phyloP scores from a whole-genome alignment of 2,888 invertebrate species.

The Aethes cnicana region DNA sequence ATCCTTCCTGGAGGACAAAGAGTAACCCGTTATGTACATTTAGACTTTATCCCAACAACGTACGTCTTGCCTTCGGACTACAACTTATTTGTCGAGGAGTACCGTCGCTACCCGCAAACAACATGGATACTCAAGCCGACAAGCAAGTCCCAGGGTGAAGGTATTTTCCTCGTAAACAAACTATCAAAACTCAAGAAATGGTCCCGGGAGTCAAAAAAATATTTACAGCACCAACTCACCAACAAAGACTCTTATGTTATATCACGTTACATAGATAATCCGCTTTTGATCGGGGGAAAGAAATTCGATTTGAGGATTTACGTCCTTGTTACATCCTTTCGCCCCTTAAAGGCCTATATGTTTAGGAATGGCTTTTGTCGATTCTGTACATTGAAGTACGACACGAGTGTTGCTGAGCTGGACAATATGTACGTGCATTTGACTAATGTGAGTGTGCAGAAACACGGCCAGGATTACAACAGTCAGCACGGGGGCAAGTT shows the following conservation, averaged over 20 bases:
- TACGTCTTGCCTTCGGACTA: slow-evolving; percentile 95
- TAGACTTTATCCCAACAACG: slow-evolving; percentile 94
- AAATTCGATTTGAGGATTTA: slow-evolving; percentile 96
- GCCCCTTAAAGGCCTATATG: slow-evolving; percentile 95
- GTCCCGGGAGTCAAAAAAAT: slow-evolving; percentile 88
- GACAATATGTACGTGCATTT: slow-evolving; percentile 97
- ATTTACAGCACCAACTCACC: slow-evolving; percentile 88
- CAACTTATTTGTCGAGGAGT: slow-evolving; percentile 95
- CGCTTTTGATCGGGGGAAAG: slow-evolving; percentile 95
- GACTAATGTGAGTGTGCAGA: slow-evolving; percentile 97
- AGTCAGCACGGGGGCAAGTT: slow-evolving; percentile 96
- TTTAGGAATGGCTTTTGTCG: slow-evolving; percentile 95
- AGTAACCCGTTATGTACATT: slow-evolving; percentile 85
- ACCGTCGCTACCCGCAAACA: slow-evolving; percentile 91
- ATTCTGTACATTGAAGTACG: slow-evolving; percentile 97
- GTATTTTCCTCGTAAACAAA: slow-evolving; percentile 90
- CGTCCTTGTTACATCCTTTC: slow-evolving; percentile 94
- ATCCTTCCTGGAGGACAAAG: slow-evolving; percentile 76
- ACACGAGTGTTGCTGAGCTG: slow-evolving; percentile 90
- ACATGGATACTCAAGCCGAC: slow-evolving; percentile 97
- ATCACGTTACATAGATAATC: slow-evolving; percentile 96
- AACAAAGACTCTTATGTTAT: slow-evolving; percentile 95
- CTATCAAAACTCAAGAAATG: slow-evolving; percentile 91
- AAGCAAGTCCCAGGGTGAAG: slow-evolving; percentile 92
- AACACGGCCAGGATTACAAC: slow-evolving; percentile 95